These are phyloP conservation scores for Sitobion miscanthi DNA, from an alignment of 1,140 invertebrate genomes.

Conservation along the genomic window DNA sequence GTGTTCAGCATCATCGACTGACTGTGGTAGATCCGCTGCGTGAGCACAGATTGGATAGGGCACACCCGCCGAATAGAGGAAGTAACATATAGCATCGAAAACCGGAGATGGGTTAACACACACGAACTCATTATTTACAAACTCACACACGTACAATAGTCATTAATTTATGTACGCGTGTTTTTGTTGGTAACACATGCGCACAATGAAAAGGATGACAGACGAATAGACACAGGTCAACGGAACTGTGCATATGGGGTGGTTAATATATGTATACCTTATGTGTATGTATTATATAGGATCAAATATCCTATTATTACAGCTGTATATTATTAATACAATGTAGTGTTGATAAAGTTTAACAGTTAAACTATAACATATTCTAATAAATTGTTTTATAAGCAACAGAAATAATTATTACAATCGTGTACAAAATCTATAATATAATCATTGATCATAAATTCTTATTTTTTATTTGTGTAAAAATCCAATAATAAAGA, in stretches of 20 bases:
- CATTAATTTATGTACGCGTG: constrained; percentile 29
- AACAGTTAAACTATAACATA: neutral
- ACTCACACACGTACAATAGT: constrained; percentile 44
- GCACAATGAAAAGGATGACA: constrained; percentile 45
- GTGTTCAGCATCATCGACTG: constrained; percentile 53
- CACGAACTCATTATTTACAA: constrained; percentile 46
- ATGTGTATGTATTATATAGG: neutral
- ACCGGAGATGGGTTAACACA: constrained; percentile 50
- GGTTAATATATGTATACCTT: constrained; percentile 21
- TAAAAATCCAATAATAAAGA: neutral
- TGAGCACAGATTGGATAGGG: constrained; percentile 50
- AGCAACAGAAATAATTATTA: neutral
- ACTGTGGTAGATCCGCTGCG: constrained; percentile 41
- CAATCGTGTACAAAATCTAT: neutral
- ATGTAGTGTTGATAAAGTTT: neutral
- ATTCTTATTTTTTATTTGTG: neutral
- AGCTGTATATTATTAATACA: neutral
- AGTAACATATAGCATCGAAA: constrained; percentile 39
- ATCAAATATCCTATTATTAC: neutral
- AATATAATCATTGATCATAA: neutral
- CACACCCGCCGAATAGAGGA: constrained; percentile 54
- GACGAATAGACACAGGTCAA: constrained; percentile 54
- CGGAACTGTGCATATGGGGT: constrained; percentile 25
- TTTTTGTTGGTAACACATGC: constrained; percentile 46
- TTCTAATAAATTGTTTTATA: neutral